A percentile compares a stretch with the other conserved stretches of the same genome.
phyloP scores from a whole-genome alignment of 2,888 invertebrate species.

The Metopia argyrocephala region DNA sequence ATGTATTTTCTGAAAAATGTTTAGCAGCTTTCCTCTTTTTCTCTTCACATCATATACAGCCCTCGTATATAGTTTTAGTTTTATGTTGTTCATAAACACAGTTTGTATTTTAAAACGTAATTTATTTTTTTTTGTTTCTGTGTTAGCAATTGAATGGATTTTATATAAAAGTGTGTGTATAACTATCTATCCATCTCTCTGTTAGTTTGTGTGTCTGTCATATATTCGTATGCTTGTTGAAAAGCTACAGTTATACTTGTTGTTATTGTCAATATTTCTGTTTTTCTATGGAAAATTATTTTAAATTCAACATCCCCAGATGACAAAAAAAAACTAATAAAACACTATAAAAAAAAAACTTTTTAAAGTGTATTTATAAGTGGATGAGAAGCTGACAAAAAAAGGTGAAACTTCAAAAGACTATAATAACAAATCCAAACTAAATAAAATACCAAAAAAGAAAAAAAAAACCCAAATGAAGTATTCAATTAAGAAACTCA shows the following conservation, averaged over 20 bases:
- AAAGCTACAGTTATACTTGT: neutral
- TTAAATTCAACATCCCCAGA: constrained; percentile 43
- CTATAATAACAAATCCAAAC: constrained; percentile 44
- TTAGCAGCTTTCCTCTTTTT: too few species aligned
- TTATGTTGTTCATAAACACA: neutral
- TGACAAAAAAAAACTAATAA: neutral
- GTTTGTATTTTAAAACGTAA: neutral
- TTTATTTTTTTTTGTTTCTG: neutral
- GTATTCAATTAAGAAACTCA: constrained; percentile 52
- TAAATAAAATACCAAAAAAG: constrained; percentile 12
- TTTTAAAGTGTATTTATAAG: too few species aligned
- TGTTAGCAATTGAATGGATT: neutral
- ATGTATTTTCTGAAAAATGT: too few species aligned
- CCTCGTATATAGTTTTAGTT: neutral
- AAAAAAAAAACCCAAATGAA: neutral
- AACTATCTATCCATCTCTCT: neutral
- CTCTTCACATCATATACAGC: neutral
- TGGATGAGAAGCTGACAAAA: neutral
- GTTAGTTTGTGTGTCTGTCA: neutral
- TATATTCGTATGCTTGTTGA: too few species aligned
- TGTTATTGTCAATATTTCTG: neutral
- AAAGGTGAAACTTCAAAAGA: constrained; percentile 40
- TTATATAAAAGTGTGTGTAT: neutral
- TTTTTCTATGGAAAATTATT: constrained; percentile 35
- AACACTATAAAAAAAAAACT: neutral